Evolutionary conservation across 2,797 vertebrate species (phyloP).

Genomic region (Molossus molossus): DNA sequence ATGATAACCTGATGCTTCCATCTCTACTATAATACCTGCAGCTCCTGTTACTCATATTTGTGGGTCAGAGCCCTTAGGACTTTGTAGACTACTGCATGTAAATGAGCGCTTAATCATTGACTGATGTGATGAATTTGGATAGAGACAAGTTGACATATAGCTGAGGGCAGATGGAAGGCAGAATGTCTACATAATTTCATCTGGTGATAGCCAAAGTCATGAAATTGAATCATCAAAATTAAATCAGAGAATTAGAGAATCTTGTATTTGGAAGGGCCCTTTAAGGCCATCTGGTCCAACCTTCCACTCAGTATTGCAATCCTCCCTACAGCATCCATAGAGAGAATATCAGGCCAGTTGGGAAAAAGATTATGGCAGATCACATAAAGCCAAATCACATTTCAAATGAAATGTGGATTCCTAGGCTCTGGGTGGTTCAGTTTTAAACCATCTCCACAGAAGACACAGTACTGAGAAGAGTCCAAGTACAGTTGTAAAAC

Average conservation of each 20-base stretch:
- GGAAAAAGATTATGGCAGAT: slow-evolving; percentile 76
- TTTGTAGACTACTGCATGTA: slow-evolving; percentile 64
- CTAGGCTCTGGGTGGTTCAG: slow-evolving; percentile 61
- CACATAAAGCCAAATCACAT: slow-evolving; percentile 73
- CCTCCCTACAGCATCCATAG: slow-evolving; percentile 53
- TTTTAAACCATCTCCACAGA: slow-evolving; percentile 67
- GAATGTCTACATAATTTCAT: slow-evolving; percentile 83
- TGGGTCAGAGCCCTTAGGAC: slow-evolving; percentile 59
- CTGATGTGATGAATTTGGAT: slow-evolving; percentile 78
- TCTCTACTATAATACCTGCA: neutral
- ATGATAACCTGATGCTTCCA: neutral
- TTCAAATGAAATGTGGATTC: slow-evolving; percentile 72
- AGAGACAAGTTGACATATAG: slow-evolving; percentile 81
- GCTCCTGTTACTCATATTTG: slow-evolving; percentile 60
- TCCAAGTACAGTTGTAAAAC: slow-evolving; percentile 51
- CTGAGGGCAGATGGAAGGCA: slow-evolving; percentile 81
- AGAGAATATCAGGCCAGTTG: slow-evolving; percentile 73
- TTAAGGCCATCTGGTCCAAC: slow-evolving; percentile 79
- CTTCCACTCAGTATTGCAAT: slow-evolving; percentile 71
- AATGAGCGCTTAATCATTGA: slow-evolving; percentile 75
- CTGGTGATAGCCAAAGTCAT: slow-evolving; percentile 77
- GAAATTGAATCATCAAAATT: slow-evolving; percentile 83
- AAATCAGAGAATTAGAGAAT: slow-evolving; percentile 81
- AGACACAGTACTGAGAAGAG: neutral
- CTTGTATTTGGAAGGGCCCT: slow-evolving; percentile 80